phyloP scores from a whole-genome alignment of 2,797 vertebrate species.

The Diceros bicornis region DNA sequence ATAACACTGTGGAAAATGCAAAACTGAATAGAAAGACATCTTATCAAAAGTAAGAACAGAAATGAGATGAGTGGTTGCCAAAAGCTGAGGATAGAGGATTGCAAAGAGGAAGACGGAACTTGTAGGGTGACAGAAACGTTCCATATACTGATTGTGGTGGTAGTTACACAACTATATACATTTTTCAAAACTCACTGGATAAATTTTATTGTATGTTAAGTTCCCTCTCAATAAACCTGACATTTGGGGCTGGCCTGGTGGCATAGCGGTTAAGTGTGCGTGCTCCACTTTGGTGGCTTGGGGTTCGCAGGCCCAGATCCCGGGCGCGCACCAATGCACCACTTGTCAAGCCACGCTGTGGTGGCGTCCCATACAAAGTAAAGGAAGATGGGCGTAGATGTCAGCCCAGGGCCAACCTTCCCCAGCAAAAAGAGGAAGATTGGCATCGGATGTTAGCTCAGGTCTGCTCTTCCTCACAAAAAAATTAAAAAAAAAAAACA shows the following conservation, averaged over 20 bases:
- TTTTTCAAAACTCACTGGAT: background rate
- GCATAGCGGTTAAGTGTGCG: too few species aligned
- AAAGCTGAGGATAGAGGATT: background rate
- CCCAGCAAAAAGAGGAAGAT: too few species aligned
- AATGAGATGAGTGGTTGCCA: background rate
- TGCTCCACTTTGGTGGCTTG: too few species aligned
- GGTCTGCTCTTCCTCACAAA: too few species aligned
- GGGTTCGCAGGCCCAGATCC: too few species aligned
- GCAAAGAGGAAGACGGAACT: background rate
- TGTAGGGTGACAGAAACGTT: background rate
- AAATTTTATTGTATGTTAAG: background rate
- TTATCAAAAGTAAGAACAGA: background rate
- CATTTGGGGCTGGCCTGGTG: background rate
- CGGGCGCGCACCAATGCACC: too few species aligned
- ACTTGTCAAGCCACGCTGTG: too few species aligned
- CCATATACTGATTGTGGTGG: background rate
- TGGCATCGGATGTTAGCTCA: too few species aligned
- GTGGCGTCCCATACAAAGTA: too few species aligned
- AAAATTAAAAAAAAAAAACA: too few species aligned
- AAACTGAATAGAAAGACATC: background rate
- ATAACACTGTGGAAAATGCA: background rate
- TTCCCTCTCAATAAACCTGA: background rate
- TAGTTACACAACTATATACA: background rate
- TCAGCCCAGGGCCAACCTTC: too few species aligned
- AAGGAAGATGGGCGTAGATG: too few species aligned